phyloP scores from a whole-genome alignment of 2,797 vertebrate genomes.

The Propithecus deckenii region DNA sequence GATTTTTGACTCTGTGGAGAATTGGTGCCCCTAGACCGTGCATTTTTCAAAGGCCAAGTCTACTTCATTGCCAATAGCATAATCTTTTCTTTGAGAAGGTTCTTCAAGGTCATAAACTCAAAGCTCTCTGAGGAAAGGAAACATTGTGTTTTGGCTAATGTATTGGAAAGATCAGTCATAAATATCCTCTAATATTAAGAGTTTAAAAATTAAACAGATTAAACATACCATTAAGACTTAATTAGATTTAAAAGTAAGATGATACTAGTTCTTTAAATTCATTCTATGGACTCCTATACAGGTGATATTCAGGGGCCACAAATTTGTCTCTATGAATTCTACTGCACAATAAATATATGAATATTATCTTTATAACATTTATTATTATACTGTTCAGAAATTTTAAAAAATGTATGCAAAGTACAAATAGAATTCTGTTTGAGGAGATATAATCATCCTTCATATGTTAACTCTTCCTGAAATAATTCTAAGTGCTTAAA shows the following conservation, averaged over 20 bases:
- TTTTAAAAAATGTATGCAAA: not conserved
- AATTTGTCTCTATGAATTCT: not conserved
- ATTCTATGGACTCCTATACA: not conserved
- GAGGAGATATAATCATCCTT: not conserved
- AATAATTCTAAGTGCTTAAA: not conserved
- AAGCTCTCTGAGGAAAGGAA: not conserved
- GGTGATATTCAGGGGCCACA: not conserved
- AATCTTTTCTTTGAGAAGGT: not conserved
- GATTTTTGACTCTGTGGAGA: not conserved
- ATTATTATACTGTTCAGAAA: not conserved
- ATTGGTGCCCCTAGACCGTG: not conserved
- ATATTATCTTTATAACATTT: not conserved
- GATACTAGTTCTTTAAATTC: not conserved
- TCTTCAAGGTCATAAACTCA: not conserved
- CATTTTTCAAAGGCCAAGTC: not conserved
- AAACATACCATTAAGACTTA: not conserved
- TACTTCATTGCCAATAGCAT: not conserved
- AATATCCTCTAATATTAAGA: not conserved
- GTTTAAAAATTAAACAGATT: not conserved
- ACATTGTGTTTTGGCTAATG: not conserved
- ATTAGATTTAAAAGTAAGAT: not conserved
- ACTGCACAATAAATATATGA: not conserved
- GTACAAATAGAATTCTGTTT: not conserved
- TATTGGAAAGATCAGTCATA: not conserved
- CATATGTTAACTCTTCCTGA: not conserved